Evolutionary conservation across 2,113 vertebrate species (phyloP).

Genomic region (Psittacara wagleri): DNA sequence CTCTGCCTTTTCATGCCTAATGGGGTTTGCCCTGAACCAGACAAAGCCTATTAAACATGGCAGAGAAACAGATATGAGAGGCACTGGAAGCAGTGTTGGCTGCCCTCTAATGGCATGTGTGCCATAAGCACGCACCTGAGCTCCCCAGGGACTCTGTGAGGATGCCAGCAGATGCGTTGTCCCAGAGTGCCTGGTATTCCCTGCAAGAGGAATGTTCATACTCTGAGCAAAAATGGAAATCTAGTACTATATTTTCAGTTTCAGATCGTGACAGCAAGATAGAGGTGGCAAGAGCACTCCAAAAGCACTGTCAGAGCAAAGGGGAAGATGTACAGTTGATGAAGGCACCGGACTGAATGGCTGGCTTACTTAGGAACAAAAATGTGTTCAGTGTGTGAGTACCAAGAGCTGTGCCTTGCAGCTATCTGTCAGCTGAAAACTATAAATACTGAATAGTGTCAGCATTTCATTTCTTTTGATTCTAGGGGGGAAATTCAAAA

Average conservation of each 20-base stretch:
- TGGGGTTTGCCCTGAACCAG: slow-evolving; percentile 70
- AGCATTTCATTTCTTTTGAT: background rate
- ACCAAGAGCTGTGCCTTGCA: background rate
- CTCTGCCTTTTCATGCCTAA: slow-evolving; percentile 66
- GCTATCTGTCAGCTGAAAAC: background rate
- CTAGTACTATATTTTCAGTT: background rate
- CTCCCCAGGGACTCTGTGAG: background rate
- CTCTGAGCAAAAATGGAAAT: background rate
- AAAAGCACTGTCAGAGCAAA: background rate
- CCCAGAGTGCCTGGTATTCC: background rate
- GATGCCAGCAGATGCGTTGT: background rate
- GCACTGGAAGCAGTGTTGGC: slow-evolving; percentile 47
- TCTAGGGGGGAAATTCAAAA: background rate
- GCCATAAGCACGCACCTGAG: background rate
- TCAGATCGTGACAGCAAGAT: background rate
- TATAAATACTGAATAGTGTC: background rate
- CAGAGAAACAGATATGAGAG: background rate
- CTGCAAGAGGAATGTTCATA: background rate
- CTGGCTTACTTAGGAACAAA: background rate
- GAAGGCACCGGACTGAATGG: background rate
- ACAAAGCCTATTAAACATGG: slow-evolving; percentile 65
- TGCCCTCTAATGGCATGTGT: slow-evolving; percentile 69
- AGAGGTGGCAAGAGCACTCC: background rate
- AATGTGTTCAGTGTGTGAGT: background rate
- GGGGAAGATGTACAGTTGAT: background rate